Base-by-base conservation (phyloP, 2,113 vertebrate genomes). In the Labeo catla region DNA sequence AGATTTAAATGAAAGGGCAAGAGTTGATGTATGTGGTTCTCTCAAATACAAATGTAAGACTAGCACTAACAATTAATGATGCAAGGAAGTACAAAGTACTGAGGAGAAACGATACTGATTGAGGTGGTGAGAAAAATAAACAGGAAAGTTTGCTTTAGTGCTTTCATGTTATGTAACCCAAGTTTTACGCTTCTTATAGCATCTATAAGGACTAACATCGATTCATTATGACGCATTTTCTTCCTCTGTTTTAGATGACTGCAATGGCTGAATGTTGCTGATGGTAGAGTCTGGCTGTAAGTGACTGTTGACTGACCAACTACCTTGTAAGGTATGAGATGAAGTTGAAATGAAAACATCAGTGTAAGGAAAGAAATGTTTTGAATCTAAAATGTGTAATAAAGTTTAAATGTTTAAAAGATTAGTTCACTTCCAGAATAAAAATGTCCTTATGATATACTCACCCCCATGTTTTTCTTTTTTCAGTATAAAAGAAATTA, bases 1-100 rank as follows among this genome's bases (percentile, higher is more conserved):
- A 76, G 43, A 50, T 49, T 76, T 76, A 76, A 76, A 50, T 76
- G 72, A 76, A 76, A 49, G 72, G 72, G 45, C 45, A 76, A 76
- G n/a, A 50, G 72, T 28, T 76, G 72, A 76, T 76, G 72, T 23
- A 50, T 76, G 72, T 23, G 11, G 45, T 23, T 49, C 45, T 76
- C 43, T 72, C 39, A 36, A 36, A 68, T 16, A 68, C 65, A 68
- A 68, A 36, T 8, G 13, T 68, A 68, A 36, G 34, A 23, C 65
- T 68, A 68, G 34, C 65, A 16, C 13, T 36, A 72, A 72, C 39
- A 72, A 34, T 72, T 72, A 43, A 45, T 45, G 16, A 72, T 9
- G 8, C 36, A 72, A 21, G 16, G 66, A 72, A 45, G 8, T 72
- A 72, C 68, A 43, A 72, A 72, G 36, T 21, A 45, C 68, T 43